phyloP scores from a whole-genome alignment of 2,797 vertebrate species.

The Propithecus perrieri region DNA sequence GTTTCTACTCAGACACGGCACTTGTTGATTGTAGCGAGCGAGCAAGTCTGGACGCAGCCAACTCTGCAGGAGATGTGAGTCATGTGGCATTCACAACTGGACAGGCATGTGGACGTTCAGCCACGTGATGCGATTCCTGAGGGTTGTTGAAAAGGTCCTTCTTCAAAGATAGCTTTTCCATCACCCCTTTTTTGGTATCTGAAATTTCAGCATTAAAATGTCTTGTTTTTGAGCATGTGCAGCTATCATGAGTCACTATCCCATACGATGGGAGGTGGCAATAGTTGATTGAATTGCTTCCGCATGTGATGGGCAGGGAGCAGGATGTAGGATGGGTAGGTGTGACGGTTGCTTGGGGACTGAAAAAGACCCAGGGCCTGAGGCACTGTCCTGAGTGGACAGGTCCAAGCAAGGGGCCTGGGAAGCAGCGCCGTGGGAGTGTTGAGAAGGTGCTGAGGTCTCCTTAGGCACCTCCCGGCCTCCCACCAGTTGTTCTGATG shows the following conservation, averaged over 20 bases:
- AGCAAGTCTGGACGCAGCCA: not conserved
- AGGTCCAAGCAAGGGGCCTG: not conserved
- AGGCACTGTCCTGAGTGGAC: not conserved
- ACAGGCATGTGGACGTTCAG: not conserved
- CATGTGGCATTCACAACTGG: not conserved
- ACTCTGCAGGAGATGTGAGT: not conserved
- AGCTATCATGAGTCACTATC: not conserved
- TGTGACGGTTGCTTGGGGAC: not conserved
- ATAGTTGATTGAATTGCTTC: not conserved
- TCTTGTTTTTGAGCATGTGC: not conserved
- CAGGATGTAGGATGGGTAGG: not conserved
- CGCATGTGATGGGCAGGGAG: not conserved
- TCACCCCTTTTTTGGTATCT: not conserved
- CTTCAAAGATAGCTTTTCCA: conserved; percentile 14
- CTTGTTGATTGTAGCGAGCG: not conserved
- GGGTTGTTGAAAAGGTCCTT: not conserved
- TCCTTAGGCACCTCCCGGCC: not conserved
- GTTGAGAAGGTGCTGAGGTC: not conserved
- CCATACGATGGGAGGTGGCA: not conserved
- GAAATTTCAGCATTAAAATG: not conserved
- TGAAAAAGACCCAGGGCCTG: not conserved
- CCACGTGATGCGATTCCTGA: not conserved
- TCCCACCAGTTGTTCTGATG: not conserved
- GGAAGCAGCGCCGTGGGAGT: not conserved
- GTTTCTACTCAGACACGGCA: not conserved